A percentile compares a stretch with the other conserved stretches of the same genome.
Conservation (phyloP, 2,797 vertebrate species). For the Melanotaenia parkinsoni region DNA sequence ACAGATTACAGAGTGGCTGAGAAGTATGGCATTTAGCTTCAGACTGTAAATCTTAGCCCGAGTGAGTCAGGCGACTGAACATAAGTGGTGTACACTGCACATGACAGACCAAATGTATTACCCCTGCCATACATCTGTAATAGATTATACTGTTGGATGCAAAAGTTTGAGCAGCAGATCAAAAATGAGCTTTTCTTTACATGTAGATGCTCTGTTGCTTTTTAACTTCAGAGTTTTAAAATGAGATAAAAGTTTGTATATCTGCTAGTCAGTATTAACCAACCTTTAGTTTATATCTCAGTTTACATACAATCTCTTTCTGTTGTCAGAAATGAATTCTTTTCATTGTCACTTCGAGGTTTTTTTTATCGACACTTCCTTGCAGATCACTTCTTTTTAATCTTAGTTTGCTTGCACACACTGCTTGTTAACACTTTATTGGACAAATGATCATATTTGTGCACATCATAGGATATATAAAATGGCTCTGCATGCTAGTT, state of each 20-base stretch:
- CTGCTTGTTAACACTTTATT: background rate
- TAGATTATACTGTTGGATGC: background rate
- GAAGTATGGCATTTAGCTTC: conserved; percentile 29
- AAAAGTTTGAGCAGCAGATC: background rate
- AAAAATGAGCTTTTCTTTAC: background rate
- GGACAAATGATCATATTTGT: too few relatives aligned
- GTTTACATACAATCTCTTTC: background rate
- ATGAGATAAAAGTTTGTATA: background rate
- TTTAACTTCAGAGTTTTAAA: background rate
- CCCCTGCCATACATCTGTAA: conserved; percentile 7
- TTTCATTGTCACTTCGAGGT: background rate
- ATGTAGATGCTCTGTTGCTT: background rate
- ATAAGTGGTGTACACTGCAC: background rate
- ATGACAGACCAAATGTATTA: conserved; percentile 4
- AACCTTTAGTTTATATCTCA: background rate
- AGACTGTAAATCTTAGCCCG: conserved; percentile 30
- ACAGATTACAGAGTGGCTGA: conserved; percentile 41
- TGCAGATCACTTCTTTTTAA: background rate
- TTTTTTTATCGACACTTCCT: background rate
- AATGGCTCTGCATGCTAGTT: too few relatives aligned
- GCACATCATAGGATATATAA: too few relatives aligned
- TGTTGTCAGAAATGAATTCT: background rate
- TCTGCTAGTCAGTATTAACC: background rate
- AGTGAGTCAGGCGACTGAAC: conserved; percentile 27
- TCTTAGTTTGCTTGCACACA: background rate